Conservation (phyloP, 2,113 vertebrate genomes). For the Amphiprion percula region DNA sequence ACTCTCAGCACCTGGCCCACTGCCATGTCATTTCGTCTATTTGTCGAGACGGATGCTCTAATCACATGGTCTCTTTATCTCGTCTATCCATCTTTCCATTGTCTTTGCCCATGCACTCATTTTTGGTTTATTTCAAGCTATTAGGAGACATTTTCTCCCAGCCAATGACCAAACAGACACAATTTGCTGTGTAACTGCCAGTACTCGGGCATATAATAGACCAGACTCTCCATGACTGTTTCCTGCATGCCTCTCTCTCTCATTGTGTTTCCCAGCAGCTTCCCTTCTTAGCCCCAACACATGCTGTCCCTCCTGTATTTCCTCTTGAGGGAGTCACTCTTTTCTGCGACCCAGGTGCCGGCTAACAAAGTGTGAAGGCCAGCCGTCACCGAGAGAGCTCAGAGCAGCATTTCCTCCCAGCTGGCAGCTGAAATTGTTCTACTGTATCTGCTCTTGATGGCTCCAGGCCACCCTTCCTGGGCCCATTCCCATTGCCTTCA, state of each 20-base stretch:
- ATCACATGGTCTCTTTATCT: constrained; percentile 64
- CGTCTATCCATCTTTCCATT: constrained; percentile 40
- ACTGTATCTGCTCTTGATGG: constrained; percentile 68
- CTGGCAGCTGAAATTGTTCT: constrained; percentile 53
- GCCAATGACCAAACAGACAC: constrained; percentile 44
- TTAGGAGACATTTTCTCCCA: constrained; percentile 54
- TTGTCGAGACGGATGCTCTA: constrained; percentile 55
- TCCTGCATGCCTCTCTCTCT: constrained; percentile 27
- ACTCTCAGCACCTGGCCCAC: constrained; percentile 47
- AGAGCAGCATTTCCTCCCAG: constrained; percentile 45
- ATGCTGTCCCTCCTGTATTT: constrained; percentile 27
- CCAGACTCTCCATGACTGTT: constrained; percentile 28
- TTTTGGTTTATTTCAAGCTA: constrained; percentile 62
- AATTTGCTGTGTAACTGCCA: constrained; percentile 43
- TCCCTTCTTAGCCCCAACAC: constrained; percentile 32
- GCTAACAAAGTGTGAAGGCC: constrained; percentile 59
- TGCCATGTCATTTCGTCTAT: constrained; percentile 60
- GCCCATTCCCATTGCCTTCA: constrained; percentile 62
- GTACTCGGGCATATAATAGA: constrained; percentile 27
- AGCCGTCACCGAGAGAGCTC: constrained; percentile 52
- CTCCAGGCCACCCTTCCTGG: constrained; percentile 69
- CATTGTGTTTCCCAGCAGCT: constrained; percentile 19
- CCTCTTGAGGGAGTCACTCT: constrained; percentile 45
- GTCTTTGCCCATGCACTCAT: constrained; percentile 36
- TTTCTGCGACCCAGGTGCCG: constrained; percentile 54